Conservation (phyloP, 2,113 vertebrate species). For the Albula goreensis region DNA sequence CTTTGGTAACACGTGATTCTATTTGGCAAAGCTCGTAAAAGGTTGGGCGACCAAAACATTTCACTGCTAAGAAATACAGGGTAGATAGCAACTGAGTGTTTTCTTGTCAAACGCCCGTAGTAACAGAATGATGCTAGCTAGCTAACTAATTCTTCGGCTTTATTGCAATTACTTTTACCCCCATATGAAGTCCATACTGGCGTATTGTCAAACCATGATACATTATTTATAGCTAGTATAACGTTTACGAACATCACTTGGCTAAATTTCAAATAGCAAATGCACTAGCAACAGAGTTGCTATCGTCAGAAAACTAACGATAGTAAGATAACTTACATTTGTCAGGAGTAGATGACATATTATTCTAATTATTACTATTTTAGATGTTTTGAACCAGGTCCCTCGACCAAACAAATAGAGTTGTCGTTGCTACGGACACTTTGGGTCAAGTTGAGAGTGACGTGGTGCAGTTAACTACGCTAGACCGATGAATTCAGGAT, state of each 20-base stretch:
- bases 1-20: neutral
- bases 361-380: no score
- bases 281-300: neutral
- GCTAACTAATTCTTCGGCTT: no score
- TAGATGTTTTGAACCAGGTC: neutral
- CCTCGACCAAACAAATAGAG: neutral
- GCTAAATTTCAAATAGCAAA: neutral
- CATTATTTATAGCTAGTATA: neutral
- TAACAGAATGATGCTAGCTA: neutral
- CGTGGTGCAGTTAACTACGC: neutral
- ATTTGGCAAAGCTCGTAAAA: neutral
- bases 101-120: neutral
- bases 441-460: neutral
- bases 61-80: neutral
- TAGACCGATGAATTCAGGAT: neutral
- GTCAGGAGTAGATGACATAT: neutral
- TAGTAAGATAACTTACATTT: no score
- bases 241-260: neutral
- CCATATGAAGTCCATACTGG: neutral
- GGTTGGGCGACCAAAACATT: constrained; percentile 50
- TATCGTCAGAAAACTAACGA: neutral
- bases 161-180: neutral
- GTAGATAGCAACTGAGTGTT: neutral
- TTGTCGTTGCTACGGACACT: neutral
- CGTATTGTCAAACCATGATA: neutral